These are phyloP conservation scores for Hippocampus comes DNA, from an alignment of 2,113 vertebrate genomes.

Conservation along the genomic window DNA sequence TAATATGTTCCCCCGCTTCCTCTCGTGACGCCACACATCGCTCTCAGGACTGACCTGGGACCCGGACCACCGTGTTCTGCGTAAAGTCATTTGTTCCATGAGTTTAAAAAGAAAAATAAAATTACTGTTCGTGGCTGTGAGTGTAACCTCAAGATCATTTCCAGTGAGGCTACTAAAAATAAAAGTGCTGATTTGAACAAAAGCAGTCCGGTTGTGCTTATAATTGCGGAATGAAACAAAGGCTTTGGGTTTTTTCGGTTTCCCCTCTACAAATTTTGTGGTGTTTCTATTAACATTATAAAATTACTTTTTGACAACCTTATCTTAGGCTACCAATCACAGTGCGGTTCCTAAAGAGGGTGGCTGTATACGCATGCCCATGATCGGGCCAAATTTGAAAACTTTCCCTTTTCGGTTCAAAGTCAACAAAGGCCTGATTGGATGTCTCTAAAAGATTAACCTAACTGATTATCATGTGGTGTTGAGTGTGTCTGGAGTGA, in stretches of 20 bases:
- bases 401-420: neutral
- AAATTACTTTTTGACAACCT: neutral
- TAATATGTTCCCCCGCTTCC: constrained; percentile 36
- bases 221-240: constrained; percentile 22
- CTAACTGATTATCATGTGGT: too few relatives aligned
- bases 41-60: constrained; percentile 6
- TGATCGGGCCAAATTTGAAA: neutral
- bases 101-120: constrained; percentile 3
- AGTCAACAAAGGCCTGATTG: neutral
- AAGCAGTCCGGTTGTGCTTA: constrained; percentile 29
- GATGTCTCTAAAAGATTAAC: too few relatives aligned
- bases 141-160: constrained; percentile 36
- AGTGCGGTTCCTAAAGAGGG: neutral
- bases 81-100: constrained; percentile 10
- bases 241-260: constrained; percentile 14
- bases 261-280: neutral
- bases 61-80: constrained; percentile 4
- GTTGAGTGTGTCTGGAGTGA: too few relatives aligned
- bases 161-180: constrained; percentile 50
- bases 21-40: constrained; percentile 30
- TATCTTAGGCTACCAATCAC: neutral
- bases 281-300: neutral
- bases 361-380: neutral
- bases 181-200: constrained; percentile 41
- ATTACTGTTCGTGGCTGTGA: constrained; percentile 17